phyloP scores from a whole-genome alignment of 2,113 vertebrate genomes.

The Echinops telfairi region DNA sequence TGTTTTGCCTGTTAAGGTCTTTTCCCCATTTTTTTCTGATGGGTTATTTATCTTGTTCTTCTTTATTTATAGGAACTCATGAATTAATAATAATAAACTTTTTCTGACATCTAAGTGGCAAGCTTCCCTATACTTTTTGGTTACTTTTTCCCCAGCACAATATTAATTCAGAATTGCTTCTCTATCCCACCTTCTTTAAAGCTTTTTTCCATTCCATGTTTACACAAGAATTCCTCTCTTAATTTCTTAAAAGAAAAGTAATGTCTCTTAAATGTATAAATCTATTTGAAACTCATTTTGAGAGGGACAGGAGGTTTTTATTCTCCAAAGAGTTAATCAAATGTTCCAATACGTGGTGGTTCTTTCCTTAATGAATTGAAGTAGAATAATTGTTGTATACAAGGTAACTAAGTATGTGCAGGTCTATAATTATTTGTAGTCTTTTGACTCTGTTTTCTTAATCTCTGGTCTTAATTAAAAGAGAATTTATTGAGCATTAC shows the following conservation, averaged over 20 bases:
- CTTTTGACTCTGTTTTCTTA: not conserved
- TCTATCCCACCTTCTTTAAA: not conserved
- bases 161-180: not conserved
- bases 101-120: slow-evolving; percentile 13
- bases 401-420: not conserved
- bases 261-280: slow-evolving; percentile 7
- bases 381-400: not conserved
- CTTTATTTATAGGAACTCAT: not conserved
- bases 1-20: not conserved
- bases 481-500: not conserved
- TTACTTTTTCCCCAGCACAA: not conserved
- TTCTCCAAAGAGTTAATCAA: slow-evolving; percentile 3
- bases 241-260: not conserved
- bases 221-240: not conserved
- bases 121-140: not conserved
- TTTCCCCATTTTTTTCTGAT: slow-evolving; percentile 6
- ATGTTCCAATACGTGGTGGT: not conserved
- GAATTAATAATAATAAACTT: slow-evolving; percentile 7
- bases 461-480: not conserved
- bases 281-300: slow-evolving; percentile 43
- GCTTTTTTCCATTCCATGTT: not conserved
- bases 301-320: not conserved
- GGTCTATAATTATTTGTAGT: not conserved
- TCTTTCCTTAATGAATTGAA: slow-evolving; percentile 33
- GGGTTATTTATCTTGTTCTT: not conserved